Percentiles rank a stretch among this genome's conserved stretches.
Evolutionary conservation across 1,140 invertebrate genomes (phyloP).

Genomic region (Heliconius congener): DNA sequence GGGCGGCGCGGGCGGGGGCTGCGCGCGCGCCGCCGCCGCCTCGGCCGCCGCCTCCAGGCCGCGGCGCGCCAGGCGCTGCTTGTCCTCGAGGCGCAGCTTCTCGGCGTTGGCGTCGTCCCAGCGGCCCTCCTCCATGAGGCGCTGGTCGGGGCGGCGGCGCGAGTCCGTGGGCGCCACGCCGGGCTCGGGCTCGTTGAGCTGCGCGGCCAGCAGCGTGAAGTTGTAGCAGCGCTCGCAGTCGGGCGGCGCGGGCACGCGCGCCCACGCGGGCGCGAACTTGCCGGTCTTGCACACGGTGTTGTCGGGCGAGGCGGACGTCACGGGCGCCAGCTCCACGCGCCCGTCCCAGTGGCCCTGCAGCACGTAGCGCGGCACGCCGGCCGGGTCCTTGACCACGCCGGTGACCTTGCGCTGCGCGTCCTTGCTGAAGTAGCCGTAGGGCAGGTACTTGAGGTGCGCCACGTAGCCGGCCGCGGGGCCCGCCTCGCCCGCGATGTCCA

Average conservation of each 20-base stretch:
- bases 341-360: conserved; percentile 97
- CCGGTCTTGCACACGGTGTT: conserved; percentile 97
- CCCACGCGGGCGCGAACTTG: conserved; percentile 92
- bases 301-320: conserved; percentile 88
- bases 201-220: conserved; percentile 96
- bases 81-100: conserved; percentile 96
- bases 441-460: conserved; percentile 97
- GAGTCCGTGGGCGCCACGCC: conserved; percentile 97
- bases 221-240: conserved; percentile 92
- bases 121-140: conserved; percentile 96
- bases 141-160: conserved; percentile 96
- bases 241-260: conserved; percentile 88
- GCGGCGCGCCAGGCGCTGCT: conserved; percentile 90
- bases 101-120: conserved; percentile 98
- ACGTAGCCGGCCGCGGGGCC: conserved; percentile 94
- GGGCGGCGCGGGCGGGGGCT: conserved; percentile 84
- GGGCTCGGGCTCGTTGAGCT: conserved; percentile 97
- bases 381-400: conserved; percentile 86
- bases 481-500: conserved; percentile 92
- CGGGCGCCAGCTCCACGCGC: conserved; percentile 96
- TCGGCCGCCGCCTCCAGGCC: conserved; percentile 91
- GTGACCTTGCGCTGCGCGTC: conserved; percentile 95
- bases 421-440: conserved; percentile 98
- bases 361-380: conserved; percentile 86
- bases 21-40: conserved; percentile 86